A percentile compares a stretch with the other conserved stretches of the same genome.
These are phyloP conservation scores for Conus betulinus DNA, from an alignment of 1,140 invertebrate genomes.

Conservation along the genomic window DNA sequence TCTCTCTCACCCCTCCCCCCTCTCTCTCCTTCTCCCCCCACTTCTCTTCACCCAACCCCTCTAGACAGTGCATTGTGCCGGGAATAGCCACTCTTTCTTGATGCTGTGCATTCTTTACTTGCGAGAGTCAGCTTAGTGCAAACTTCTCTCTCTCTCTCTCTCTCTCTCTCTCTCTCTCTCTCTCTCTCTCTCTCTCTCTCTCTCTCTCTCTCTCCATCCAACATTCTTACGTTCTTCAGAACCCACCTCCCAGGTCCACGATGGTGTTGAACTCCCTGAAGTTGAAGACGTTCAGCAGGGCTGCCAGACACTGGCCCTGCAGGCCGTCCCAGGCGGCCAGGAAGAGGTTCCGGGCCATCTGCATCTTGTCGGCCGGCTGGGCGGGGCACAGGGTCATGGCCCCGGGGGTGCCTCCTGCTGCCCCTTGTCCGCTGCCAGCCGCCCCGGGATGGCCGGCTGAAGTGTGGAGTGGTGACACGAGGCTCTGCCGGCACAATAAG, in stretches of 20 bases:
- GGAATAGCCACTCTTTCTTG: too few species aligned
- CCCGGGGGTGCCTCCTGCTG: neutral
- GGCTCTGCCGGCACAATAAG: too few species aligned
- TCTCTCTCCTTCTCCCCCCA: too few species aligned
- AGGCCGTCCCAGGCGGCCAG: neutral
- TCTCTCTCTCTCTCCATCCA: neutral
- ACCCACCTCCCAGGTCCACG: constrained; percentile 20
- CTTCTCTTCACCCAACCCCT: too few species aligned
- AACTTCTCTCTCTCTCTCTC: neutral
- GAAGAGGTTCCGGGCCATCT: neutral
- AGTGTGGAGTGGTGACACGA: neutral
- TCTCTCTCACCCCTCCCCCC: too few species aligned
- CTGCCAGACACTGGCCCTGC: neutral
- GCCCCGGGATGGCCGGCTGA: neutral
- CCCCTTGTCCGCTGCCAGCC: neutral
- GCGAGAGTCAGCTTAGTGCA: too few species aligned
- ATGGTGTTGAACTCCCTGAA: neutral
- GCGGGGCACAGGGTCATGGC: neutral
- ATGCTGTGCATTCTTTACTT: too few species aligned
- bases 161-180: constrained; percentile 20
- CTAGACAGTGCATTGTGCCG: too few species aligned
- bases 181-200: neutral
- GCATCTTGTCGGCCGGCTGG: neutral
- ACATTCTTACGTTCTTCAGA: neutral
- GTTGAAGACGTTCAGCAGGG: neutral